Percentiles rank a stretch among this genome's conserved stretches.
These are phyloP conservation scores for Cyanoderma ruficeps DNA, from an alignment of 2,113 vertebrate species.

Conservation along the genomic window DNA sequence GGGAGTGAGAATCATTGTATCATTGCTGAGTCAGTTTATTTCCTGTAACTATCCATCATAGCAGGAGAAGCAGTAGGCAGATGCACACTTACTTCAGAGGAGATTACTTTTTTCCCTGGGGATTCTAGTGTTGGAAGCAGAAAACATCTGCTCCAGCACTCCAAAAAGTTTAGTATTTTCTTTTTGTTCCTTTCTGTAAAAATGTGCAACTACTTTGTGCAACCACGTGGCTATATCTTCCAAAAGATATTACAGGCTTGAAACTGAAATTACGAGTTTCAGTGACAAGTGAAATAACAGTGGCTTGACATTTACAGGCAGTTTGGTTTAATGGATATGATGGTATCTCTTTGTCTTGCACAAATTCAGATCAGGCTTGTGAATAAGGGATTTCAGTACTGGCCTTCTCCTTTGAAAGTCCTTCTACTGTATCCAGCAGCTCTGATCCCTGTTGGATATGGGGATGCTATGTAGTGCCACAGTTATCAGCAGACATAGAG, in stretches of 20 bases:
- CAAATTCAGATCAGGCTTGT: neutral
- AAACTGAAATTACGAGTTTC: neutral
- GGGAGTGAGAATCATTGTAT: constrained; percentile 60
- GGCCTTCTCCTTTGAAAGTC: neutral
- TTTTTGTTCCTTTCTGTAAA: neutral
- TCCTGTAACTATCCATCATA: constrained; percentile 84
- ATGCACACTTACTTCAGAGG: constrained; percentile 72
- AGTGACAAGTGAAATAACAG: neutral
- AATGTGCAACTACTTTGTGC: neutral
- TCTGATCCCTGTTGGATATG: neutral
- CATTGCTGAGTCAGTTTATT: constrained; percentile 85
- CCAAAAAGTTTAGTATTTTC: constrained; percentile 64
- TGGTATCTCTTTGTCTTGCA: neutral
- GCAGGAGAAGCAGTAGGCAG: constrained; percentile 76
- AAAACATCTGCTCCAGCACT: constrained; percentile 80
- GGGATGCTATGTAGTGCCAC: neutral
- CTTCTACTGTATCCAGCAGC: neutral
- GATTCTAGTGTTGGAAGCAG: constrained; percentile 51
- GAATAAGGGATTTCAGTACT: neutral
- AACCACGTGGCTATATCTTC: neutral
- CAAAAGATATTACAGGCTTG: neutral
- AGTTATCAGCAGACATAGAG: neutral
- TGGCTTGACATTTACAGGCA: neutral
- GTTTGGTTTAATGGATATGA: neutral
- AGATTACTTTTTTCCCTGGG: constrained; percentile 67